Conservation (phyloP, 2,797 vertebrate genomes). For the Cygnus olor region DNA sequence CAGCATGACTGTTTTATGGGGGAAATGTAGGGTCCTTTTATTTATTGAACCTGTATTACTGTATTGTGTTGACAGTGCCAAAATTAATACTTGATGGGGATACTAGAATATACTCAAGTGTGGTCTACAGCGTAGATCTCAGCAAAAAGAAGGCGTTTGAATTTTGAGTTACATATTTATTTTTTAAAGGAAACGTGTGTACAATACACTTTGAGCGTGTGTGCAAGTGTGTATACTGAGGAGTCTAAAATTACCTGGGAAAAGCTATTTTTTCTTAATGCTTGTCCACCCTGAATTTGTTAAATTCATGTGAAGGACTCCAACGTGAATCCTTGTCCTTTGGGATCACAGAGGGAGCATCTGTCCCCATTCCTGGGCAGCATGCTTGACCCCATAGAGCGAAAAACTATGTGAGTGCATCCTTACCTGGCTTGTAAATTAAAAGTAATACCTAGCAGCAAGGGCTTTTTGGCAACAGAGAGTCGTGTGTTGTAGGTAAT, state of each 20-base stretch:
- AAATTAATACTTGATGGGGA: neutral
- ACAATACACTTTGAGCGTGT: rapidly evolving
- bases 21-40: neutral
- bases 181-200: neutral
- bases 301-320: rapidly evolving
- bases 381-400: neutral
- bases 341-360: neutral
- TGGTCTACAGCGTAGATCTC: neutral
- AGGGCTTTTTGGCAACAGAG: neutral
- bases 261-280: neutral
- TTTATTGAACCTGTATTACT: neutral
- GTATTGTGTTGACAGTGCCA: neutral
- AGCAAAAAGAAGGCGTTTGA: neutral
- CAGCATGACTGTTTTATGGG: neutral
- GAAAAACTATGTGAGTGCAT: neutral
- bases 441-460: neutral
- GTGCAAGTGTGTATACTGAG: neutral
- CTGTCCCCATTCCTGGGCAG: neutral
- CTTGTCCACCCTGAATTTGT: neutral
- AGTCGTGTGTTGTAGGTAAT: neutral
- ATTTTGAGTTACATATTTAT: neutral
- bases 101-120: too few species aligned
- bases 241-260: neutral
- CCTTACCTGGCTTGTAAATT: neutral
- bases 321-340: neutral